A percentile compares a stretch with the other conserved stretches of the same genome.
Conservation (phyloP, 1,140 invertebrate species). For the Neodiprion lecontei region DNA sequence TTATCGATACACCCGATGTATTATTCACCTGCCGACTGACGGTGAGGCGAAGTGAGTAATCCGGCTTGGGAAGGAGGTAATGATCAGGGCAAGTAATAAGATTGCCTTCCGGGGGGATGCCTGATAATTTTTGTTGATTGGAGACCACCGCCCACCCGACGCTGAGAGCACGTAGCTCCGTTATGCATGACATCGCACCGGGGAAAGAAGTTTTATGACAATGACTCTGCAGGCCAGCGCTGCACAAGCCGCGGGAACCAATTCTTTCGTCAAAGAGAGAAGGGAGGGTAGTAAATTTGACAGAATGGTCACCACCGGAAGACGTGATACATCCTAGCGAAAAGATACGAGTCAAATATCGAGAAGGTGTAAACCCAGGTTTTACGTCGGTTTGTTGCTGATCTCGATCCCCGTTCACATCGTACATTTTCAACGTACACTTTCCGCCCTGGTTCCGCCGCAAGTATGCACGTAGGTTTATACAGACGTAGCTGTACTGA, state of each 20-base stretch:
- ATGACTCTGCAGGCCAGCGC: neutral
- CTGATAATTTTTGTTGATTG: too few relatives aligned
- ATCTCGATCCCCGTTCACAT: neutral
- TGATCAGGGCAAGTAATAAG: too few relatives aligned
- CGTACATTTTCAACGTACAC: too few relatives aligned
- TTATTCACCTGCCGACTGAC: too few relatives aligned
- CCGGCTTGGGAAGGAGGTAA: too few relatives aligned
- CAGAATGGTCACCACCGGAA: neutral
- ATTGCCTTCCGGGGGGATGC: too few relatives aligned
- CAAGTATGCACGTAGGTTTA: too few relatives aligned
- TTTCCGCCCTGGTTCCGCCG: too few relatives aligned
- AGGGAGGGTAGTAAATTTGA: neutral
- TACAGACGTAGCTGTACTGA: too few relatives aligned
- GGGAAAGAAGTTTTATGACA: neutral
- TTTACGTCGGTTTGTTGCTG: constrained; percentile 4
- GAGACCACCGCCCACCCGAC: too few relatives aligned
- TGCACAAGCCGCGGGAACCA: neutral
- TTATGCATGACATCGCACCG: neutral
- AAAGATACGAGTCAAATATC: neutral
- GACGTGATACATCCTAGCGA: neutral
- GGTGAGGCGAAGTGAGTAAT: too few relatives aligned
- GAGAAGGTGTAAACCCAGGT: neutral
- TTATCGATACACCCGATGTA: too few relatives aligned
- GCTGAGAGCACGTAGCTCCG: neutral
- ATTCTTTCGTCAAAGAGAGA: neutral